phyloP scores from a whole-genome alignment of 1,140 invertebrate species.

The Saccostrea cuccullata region DNA sequence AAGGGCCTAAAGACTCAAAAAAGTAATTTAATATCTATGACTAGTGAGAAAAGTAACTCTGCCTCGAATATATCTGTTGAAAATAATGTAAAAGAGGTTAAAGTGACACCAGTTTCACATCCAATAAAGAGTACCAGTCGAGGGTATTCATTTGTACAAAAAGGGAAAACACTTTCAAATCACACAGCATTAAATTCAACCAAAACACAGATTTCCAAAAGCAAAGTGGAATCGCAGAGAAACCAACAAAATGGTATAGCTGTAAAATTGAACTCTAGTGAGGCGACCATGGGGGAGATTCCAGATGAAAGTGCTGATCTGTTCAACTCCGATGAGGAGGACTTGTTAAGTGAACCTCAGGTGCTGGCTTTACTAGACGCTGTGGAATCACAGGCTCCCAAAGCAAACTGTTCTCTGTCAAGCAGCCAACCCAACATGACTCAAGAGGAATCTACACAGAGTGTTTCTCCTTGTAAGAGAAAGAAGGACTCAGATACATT shows the following conservation, averaged over 20 bases:
- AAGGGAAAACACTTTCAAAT: not conserved
- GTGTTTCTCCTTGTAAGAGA: not conserved
- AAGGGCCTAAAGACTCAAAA: not conserved
- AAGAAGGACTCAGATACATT: not conserved
- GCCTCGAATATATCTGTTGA: not conserved
- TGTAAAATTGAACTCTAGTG: not conserved
- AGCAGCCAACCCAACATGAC: not conserved
- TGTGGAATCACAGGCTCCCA: slow-evolving; percentile 4
- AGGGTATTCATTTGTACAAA: slow-evolving; percentile 5
- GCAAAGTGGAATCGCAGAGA: not conserved
- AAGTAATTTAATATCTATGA: not conserved
- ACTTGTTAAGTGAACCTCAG: slow-evolving; percentile 65
- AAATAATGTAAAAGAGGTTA: not conserved
- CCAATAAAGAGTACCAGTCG: not conserved
- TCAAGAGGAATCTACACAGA: not conserved
- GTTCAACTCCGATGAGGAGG: slow-evolving; percentile 62
- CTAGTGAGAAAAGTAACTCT: not conserved
- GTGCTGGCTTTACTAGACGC: slow-evolving; percentile 56
- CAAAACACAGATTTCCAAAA: not conserved
- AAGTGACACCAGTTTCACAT: not conserved
- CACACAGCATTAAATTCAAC: not conserved
- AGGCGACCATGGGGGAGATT: not conserved
- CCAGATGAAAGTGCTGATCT: slow-evolving; percentile 55
- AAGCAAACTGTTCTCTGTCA: not conserved
- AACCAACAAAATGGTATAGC: not conserved